Conservation (phyloP, 2,113 vertebrate genomes). For the Struthidea cinerea region DNA sequence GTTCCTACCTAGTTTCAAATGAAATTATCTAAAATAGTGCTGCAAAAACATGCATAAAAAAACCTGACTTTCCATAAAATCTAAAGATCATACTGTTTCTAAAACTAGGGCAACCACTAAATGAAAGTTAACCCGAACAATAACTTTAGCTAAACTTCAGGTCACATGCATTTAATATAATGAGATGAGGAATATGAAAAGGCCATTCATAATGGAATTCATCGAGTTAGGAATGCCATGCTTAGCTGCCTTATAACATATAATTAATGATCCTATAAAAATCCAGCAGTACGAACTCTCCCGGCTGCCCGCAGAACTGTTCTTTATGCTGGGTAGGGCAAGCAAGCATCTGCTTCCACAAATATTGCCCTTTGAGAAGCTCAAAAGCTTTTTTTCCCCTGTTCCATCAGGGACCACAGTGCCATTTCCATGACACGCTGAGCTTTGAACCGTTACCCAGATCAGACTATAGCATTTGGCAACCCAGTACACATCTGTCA, state of each 20-base stretch:
- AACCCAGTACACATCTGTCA: conserved; percentile 35
- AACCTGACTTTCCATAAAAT: conserved; percentile 54
- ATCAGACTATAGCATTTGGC: conserved; percentile 38
- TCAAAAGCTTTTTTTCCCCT: not conserved
- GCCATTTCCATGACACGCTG: conserved; percentile 27
- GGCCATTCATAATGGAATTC: conserved; percentile 71
- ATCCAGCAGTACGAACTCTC: conserved; percentile 49
- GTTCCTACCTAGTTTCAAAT: not conserved
- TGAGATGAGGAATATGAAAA: conserved; percentile 72
- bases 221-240: conserved; percentile 65
- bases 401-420: conserved; percentile 21
- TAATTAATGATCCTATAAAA: conserved; percentile 74
- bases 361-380: conserved; percentile 60
- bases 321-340: conserved; percentile 49
- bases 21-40: conserved; percentile 46
- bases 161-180: conserved; percentile 69
- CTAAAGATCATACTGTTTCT: conserved; percentile 64
- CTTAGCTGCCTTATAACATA: conserved; percentile 69
- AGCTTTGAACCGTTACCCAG: conserved; percentile 47
- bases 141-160: conserved; percentile 70
- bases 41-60: conserved; percentile 43
- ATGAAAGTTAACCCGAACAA: conserved; percentile 70
- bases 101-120: conserved; percentile 66
- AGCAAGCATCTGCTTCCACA: conserved; percentile 53
- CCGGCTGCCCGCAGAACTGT: conserved; percentile 26